Conservation (phyloP, 2,797 vertebrate genomes). For the Delichon dasypus region DNA sequence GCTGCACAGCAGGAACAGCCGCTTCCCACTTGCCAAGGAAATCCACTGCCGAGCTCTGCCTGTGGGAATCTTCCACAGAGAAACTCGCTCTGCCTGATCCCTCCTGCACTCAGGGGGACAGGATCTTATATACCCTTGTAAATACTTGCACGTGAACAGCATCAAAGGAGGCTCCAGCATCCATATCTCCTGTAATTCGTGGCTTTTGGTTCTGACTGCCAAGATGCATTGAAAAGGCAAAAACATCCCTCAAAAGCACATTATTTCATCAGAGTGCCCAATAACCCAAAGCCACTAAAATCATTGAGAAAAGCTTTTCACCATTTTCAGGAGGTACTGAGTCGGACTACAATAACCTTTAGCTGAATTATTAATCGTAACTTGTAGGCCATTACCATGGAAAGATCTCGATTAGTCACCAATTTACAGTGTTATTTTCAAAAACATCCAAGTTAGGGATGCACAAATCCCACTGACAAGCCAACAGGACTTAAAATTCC, state of each 20-base stretch:
- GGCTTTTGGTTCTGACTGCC: background rate
- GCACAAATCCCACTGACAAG: background rate
- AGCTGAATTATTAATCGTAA: slow-evolving; percentile 58
- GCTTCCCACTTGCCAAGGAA: background rate
- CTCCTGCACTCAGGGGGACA: fast-evolving
- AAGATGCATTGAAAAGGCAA: background rate
- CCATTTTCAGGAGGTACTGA: background rate
- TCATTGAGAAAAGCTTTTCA: background rate
- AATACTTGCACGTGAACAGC: background rate
- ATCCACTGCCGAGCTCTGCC: background rate
- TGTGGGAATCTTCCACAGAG: background rate
- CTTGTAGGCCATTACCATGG: slow-evolving; percentile 8
- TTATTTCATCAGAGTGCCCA: background rate
- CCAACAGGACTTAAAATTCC: slow-evolving; percentile 19
- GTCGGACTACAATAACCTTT: background rate
- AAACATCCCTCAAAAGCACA: background rate
- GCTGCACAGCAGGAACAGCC: background rate
- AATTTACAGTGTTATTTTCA: slow-evolving; percentile 13
- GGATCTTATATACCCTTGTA: background rate
- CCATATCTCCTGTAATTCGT: background rate
- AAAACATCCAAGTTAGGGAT: background rate
- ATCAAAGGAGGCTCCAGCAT: background rate
- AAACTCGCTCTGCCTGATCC: background rate
- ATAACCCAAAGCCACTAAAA: background rate
- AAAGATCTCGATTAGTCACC: slow-evolving; percentile 25